Evolutionary conservation across 2,797 vertebrate species (phyloP).

Genomic region (Phalloptychus januarius): DNA sequence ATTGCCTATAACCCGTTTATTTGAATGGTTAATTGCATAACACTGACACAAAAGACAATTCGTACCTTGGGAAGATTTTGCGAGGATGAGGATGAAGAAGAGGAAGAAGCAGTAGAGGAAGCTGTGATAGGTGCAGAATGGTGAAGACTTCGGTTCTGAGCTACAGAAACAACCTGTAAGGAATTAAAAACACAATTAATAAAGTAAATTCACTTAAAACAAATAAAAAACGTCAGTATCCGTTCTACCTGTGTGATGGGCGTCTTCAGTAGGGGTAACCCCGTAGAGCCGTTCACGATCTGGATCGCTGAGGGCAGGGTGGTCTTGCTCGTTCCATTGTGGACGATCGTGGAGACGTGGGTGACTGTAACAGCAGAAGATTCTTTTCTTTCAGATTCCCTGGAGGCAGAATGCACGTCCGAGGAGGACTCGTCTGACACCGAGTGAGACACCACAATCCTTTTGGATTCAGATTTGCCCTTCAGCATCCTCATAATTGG

Average conservation of each 20-base stretch:
- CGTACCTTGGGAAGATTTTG: conserved; percentile 91
- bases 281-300: conserved; percentile 88
- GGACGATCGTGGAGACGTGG: conserved; percentile 81
- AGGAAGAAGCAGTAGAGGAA: conserved; percentile 67
- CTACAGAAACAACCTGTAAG: conserved; percentile 85
- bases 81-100: conserved; percentile 68
- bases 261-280: conserved; percentile 89
- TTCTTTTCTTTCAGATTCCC: conserved; percentile 73
- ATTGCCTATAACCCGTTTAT: not conserved
- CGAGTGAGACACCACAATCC: conserved; percentile 86
- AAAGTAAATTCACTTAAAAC: not conserved
- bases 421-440: conserved; percentile 76
- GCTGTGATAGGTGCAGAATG: conserved; percentile 72
- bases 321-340: conserved; percentile 80
- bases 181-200: conserved; percentile 6
- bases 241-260: conserved; percentile 86
- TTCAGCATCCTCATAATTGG: conserved; percentile 98
- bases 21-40: not conserved
- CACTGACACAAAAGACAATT: not conserved
- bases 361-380: conserved; percentile 73
- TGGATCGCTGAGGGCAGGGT: conserved; percentile 82
- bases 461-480: conserved; percentile 91
- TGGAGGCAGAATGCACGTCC: conserved; percentile 43
- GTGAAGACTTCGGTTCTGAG: conserved; percentile 80
- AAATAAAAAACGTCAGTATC: not conserved